Base-by-base conservation (phyloP, 2,888 invertebrate species). In the Disparrhopalites patrizii region DNA sequence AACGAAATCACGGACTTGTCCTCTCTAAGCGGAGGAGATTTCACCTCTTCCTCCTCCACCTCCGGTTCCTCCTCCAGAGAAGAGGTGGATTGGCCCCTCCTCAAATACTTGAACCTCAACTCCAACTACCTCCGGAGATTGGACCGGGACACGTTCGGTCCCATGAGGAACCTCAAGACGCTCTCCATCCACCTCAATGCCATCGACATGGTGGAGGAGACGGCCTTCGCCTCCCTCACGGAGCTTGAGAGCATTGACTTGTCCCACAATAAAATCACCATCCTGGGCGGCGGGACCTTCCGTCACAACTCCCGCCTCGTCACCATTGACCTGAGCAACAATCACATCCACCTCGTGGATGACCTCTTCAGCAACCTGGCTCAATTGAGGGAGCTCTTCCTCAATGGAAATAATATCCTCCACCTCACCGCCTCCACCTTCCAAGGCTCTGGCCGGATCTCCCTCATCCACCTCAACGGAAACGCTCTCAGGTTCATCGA, bases 391-490 rank as follows among this genome's bases (percentile, higher is more conserved):
- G 93, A 94, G 79, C 82, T 93, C 67, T 91, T 91, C 78, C 81
- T 93, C 20, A 88, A 90, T 1, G 92, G 92, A 79, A 94, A 94
- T 78, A 93, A 93, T 79, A 89, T 94, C 67, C 80, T 92, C 31
- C 90, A 91, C 77, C 84, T 94, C 74, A 86, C 90, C 0, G 84
- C 86, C 5, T 88, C 91, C 75, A 88, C 91, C 40, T 93, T 80
- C 55, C 85, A 85, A 23, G 90, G 90, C 70, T 89, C 90, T 4
- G 81, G 85, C 0, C 86, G 86, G 70, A 81, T 94, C 66, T 86
- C 88, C 15, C 89, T 91, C 66, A 85, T 94, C 60, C 90, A 93
- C 80, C 81, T 93, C 75, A 91, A 93, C 77, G 88, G 91, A 71
- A 93, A 93, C 79, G 90, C 91, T 27, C 87, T 94, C 68, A 83